These are phyloP conservation scores for Cavia porcellus DNA, from an alignment of 2,113 vertebrate species.

Conservation along the genomic window DNA sequence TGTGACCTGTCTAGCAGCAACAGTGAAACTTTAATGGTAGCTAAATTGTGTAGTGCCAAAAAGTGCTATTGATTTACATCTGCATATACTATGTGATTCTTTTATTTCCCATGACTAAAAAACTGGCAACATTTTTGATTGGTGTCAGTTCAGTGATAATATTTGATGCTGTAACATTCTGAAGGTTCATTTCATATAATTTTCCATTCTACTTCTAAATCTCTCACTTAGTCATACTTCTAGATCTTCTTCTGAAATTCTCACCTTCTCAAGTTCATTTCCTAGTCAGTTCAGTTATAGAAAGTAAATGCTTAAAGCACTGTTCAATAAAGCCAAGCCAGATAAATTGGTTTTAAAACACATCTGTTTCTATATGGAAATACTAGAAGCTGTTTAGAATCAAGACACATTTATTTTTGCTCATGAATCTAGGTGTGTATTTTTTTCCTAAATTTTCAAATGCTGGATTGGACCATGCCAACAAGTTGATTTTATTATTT, in stretches of 20 bases:
- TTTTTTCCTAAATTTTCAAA: slow-evolving; percentile 50
- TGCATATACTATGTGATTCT: neutral
- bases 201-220: slow-evolving; percentile 29
- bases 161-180: slow-evolving; percentile 27
- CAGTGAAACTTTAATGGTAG: neutral
- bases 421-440: neutral
- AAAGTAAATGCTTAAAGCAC: slow-evolving; percentile 44
- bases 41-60: neutral
- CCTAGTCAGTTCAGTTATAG: slow-evolving; percentile 45
- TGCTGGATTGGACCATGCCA: neutral
- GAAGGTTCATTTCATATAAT: slow-evolving; percentile 50
- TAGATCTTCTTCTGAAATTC: slow-evolving; percentile 47
- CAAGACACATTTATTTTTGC: neutral
- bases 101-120: neutral
- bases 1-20: neutral
- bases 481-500: slow-evolving; percentile 36
- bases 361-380: neutral
- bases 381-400: slow-evolving; percentile 36
- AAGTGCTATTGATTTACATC: neutral
- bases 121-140: neutral
- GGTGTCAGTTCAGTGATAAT: neutral
- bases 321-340: slow-evolving; percentile 50
- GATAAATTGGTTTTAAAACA: slow-evolving; percentile 60
- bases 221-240: slow-evolving; percentile 55
- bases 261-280: slow-evolving; percentile 70